Evolutionary conservation across 2,888 invertebrate species (phyloP).

Genomic region (Myathropa florea): DNA sequence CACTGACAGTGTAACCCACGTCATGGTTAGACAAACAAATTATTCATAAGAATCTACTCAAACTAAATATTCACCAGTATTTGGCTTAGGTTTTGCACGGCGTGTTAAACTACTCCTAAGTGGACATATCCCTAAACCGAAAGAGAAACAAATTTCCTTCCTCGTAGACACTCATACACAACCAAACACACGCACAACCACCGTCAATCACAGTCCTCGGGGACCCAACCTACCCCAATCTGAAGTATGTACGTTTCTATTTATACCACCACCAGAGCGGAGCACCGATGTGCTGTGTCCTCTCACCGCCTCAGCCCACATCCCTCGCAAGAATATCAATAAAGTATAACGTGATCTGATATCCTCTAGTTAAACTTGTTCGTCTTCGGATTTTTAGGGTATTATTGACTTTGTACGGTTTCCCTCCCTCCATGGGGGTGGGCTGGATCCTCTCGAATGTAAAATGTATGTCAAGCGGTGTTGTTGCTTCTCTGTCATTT

Average conservation of each 20-base stretch:
- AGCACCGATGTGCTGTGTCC: neutral
- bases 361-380: slow-evolving; percentile 43
- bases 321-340: slow-evolving; percentile 51
- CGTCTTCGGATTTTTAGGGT: slow-evolving; percentile 20
- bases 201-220: slow-evolving; percentile 3
- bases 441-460: neutral
- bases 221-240: slow-evolving; percentile 49
- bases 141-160: neutral
- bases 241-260: slow-evolving; percentile 32
- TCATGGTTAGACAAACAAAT: neutral
- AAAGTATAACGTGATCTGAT: slow-evolving; percentile 65
- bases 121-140: neutral
- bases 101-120: slow-evolving; percentile 4
- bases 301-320: neutral
- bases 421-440: neutral
- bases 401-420: slow-evolving; percentile 42
- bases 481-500: neutral
- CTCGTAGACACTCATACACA: neutral
- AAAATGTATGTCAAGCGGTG: neutral
- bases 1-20: neutral
- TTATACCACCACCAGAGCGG: slow-evolving; percentile 2
- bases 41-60: neutral
- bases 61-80: slow-evolving; percentile 18
- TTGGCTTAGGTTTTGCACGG: neutral
- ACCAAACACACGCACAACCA: neutral